phyloP scores from a whole-genome alignment of 2,113 vertebrate species.

The Campylomormyrus numenius region DNA sequence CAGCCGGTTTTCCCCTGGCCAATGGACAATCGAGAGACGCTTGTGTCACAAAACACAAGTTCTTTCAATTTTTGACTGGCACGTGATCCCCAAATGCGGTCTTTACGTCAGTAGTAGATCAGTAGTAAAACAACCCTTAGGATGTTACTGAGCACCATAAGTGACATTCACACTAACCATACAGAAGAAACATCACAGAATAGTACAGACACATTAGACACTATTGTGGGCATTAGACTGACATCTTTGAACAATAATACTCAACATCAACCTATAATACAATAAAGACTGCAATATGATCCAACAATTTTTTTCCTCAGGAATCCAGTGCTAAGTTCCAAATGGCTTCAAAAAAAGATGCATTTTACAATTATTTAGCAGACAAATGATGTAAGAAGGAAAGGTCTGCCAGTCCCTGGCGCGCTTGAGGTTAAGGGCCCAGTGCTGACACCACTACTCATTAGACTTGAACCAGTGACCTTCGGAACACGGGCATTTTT shows the following conservation, averaged over 20 bases:
- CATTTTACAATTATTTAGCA: not conserved
- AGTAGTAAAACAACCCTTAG: not conserved
- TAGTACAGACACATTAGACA: not conserved
- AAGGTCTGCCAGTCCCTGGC: not conserved
- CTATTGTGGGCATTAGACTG: not conserved
- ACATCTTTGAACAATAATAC: not conserved
- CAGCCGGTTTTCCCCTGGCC: too few relatives aligned
- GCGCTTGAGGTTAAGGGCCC: not conserved
- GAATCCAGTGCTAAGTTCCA: not conserved
- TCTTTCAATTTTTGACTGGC: not conserved
- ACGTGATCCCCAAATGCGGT: not conserved
- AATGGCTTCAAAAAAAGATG: not conserved
- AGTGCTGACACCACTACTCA: not conserved
- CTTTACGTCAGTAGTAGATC: not conserved
- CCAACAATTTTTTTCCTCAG: not conserved
- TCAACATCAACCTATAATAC: not conserved
- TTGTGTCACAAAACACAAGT: not conserved
- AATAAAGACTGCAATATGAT: not conserved
- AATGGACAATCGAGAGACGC: not conserved
- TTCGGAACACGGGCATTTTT: not conserved
- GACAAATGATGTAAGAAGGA: not conserved
- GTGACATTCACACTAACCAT: not conserved
- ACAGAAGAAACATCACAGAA: not conserved
- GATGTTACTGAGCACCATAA: not conserved
- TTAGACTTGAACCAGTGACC: not conserved